Conservation (phyloP, 1,140 invertebrate genomes). For the Drosophila bocki region DNA sequence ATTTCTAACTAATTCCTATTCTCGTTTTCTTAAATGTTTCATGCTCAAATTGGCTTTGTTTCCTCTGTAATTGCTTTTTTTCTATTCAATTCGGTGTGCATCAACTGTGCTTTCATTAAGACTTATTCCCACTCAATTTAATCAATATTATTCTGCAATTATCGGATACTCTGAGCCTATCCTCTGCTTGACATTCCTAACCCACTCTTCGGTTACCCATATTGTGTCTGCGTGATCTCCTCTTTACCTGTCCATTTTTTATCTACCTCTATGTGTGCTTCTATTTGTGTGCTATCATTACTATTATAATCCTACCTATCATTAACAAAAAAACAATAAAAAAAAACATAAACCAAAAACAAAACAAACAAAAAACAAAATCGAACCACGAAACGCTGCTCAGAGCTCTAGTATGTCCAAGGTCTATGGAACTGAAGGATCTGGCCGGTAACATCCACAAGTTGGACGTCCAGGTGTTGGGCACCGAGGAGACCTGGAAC, state of each 20-base stretch:
- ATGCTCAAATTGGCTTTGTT: slow-evolving; percentile 56
- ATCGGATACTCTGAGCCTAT: background rate
- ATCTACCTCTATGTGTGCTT: slow-evolving; percentile 59
- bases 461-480: slow-evolving; percentile 90
- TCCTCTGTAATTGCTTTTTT: slow-evolving; percentile 24
- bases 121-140: background rate
- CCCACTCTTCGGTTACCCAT: slow-evolving; percentile 18
- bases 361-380: slow-evolving; percentile 54
- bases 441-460: slow-evolving; percentile 89
- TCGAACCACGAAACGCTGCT: slow-evolving; percentile 71
- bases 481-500: slow-evolving; percentile 93
- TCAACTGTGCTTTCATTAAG: background rate
- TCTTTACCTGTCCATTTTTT: slow-evolving; percentile 28
- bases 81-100: slow-evolving; percentile 24
- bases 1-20: slow-evolving; percentile 54
- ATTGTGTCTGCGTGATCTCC: slow-evolving; percentile 21
- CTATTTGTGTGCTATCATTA: slow-evolving; percentile 58
- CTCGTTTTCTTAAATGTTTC: slow-evolving; percentile 55
- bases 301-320: slow-evolving; percentile 60
- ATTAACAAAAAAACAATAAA: slow-evolving; percentile 48
- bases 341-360: slow-evolving; percentile 55
- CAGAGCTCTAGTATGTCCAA: slow-evolving; percentile 85
- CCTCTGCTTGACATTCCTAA: slow-evolving; percentile 13
- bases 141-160: background rate
- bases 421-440: slow-evolving; percentile 87